phyloP scores from a whole-genome alignment of 2,888 invertebrate genomes.

The Cantharis rustica region DNA sequence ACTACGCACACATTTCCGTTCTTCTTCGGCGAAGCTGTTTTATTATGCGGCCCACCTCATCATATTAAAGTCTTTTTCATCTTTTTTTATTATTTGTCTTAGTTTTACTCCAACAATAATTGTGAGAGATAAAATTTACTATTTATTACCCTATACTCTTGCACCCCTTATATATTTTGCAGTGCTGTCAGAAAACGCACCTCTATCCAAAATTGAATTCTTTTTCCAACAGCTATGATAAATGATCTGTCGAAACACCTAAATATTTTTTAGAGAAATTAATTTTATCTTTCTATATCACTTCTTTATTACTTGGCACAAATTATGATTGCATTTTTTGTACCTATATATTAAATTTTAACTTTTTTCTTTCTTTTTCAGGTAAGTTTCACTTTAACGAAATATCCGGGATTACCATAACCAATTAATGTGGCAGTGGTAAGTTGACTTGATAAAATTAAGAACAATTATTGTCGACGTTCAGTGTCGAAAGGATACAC shows the following conservation, averaged over 20 bases:
- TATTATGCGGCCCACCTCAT: constrained; percentile 49
- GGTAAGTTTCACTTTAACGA: not conserved
- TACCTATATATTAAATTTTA: not conserved
- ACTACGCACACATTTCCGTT: constrained; percentile 40
- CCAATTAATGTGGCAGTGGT: not conserved
- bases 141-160: constrained; percentile 17
- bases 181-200: constrained; percentile 8
- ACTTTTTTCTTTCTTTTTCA: not conserved
- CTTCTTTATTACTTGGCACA: not conserved
- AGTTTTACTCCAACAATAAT: constrained; percentile 32
- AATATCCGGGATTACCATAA: not conserved
- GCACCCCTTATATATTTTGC: constrained; percentile 4
- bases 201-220: constrained; percentile 20
- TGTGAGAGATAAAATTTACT: constrained; percentile 22
- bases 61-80: constrained; percentile 53
- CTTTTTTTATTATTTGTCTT: constrained; percentile 40
- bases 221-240: constrained; percentile 1
- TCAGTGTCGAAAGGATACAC: too few species aligned
- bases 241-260: constrained; percentile 1
- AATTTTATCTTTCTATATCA: not conserved
- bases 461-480: too few species aligned
- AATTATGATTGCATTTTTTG: not conserved
- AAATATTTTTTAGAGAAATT: not conserved
- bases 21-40: constrained; percentile 41
- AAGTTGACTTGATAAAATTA: not conserved